Evolutionary conservation across 1,140 invertebrate genomes (phyloP), one percentile per base, ranked within the genome.

Genomic region (Sitophilus oryzae): DNA sequence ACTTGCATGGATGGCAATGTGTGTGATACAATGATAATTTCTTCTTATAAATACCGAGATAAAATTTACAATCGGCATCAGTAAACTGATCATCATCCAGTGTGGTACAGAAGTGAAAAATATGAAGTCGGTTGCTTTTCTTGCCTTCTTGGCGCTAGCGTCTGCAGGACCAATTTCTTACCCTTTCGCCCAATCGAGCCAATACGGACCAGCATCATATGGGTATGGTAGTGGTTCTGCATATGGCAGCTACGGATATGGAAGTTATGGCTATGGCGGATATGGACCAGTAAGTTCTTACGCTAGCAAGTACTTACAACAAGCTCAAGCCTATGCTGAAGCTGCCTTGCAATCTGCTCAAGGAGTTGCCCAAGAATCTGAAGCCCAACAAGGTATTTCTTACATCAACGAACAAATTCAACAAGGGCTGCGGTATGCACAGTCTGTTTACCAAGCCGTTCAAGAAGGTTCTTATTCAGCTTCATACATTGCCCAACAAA

Each of bases 111-210:
- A 30, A 18, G 11, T n/a, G n/a, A 47, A 21, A 21, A 49, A 19
- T 42, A 56, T 56, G 53, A 56, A 56, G 40, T 49, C 25, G n/a
- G 40, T 56, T 16, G 16, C 47, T 14, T 25, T 56, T 20, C 37
- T 56, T 6, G 46, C 53, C 38, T 19, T 56, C 10, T 46, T 49
- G 53, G 53, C 45, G 11, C 42, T 43, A 18, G 46, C 15, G 14
- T 44, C 53, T 23, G 45, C 53, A 10, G 19, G 30, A 16, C 45
- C 53, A 2, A n/a, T 16, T 20, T 54, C 0, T 11, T 16, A 49
- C 25, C 16, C 8, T 41, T n/a, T n/a, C n/a, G n/a, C n/a, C n/a
- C n/a, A n/a, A n/a, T 30, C 10, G 9, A 15, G 1, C n/a, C 51
- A 8, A 19, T 15, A 52, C 5, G n/a, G 19, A 9, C 19, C n/a